A percentile compares a stretch with the other conserved stretches of the same genome.
Conservation (phyloP, 2,797 vertebrate species). For the Helicolenus hilgendorfi region DNA sequence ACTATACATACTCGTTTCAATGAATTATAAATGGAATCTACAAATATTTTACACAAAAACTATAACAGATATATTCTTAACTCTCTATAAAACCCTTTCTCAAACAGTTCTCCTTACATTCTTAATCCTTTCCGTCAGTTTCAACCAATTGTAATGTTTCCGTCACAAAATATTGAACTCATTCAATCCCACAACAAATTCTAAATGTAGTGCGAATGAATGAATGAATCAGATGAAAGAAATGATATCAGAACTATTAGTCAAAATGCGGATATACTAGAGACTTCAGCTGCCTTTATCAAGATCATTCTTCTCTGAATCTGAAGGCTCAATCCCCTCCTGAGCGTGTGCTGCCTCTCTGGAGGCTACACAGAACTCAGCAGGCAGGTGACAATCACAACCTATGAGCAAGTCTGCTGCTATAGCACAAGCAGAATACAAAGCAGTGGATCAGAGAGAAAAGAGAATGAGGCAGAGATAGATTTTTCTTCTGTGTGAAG, state of each 20-base stretch:
- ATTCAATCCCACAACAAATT: neutral
- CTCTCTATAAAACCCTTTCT: neutral
- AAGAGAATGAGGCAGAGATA: conserved; percentile 20
- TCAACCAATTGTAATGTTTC: neutral
- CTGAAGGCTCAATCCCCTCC: conserved; percentile 25
- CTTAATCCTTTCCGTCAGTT: neutral
- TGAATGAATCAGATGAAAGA: neutral
- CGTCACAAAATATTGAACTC: neutral
- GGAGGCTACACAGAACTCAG: conserved; percentile 60
- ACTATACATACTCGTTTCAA: neutral
- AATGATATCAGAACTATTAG: neutral
- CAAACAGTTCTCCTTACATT: neutral
- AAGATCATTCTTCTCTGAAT: neutral
- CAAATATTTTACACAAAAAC: neutral
- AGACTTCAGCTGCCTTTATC: neutral
- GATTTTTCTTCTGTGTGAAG: conserved; percentile 25
- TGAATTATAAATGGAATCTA: neutral
- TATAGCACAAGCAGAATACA: conserved; percentile 56
- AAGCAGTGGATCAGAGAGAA: conserved; percentile 63
- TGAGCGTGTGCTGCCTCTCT: conserved; percentile 44
- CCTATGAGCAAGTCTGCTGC: conserved; percentile 56
- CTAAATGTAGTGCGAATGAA: neutral
- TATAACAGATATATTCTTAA: neutral
- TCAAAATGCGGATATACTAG: neutral
- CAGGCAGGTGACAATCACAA: conserved; percentile 62